Base-by-base conservation (phyloP, 2,797 vertebrate species). In the Phataginus tricuspis region DNA sequence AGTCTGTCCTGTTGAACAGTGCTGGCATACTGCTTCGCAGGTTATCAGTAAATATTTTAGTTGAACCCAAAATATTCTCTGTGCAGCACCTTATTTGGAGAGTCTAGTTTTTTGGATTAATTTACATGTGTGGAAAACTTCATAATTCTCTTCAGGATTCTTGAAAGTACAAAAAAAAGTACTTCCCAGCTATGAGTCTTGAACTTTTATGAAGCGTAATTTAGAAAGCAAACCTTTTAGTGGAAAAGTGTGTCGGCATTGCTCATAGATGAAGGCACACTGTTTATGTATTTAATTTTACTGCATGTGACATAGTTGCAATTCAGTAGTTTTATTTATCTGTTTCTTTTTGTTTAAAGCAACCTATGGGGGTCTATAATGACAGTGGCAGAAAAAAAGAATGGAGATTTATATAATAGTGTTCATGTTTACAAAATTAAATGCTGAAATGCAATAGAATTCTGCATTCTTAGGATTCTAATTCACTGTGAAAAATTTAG, bases 401-500 rank as follows among this genome's bases (percentile, higher is more conserved):
- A 59, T 94, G 69, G 69, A 68, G 1, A 37, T 19, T 89, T 94
- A 37, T 66, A 42, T 61, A 42, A 57, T 89, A 64, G 18, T 59
- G 25, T 84, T 83, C 82, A 18, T 89, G 16, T 80, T 93, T 93
- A 71, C 13, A 75, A 55, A 84, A 85, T 63, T 71, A 91, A 91
- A 55, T 93, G 34, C 53, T 93, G 57, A 95, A 49, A 53, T 69
- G 13, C 64, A 45, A 72, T 77, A 19, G 27, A 85, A 61, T 84
- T 90, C 59, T 87, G 25, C 66, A 16, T 86, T 86, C 21, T 23
- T 25, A 49, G 51, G 16, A 49, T 80, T 91, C 71, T 2, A 74
- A 29, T 49, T 90, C 5, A 27, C 59, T 59, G 8, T 80, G 51
- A 25, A 94, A 31, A 66, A 61, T 51, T 39, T 87, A 29, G 51